Conservation (phyloP, 2,797 vertebrate species). For the Argyrosomus regius region DNA sequence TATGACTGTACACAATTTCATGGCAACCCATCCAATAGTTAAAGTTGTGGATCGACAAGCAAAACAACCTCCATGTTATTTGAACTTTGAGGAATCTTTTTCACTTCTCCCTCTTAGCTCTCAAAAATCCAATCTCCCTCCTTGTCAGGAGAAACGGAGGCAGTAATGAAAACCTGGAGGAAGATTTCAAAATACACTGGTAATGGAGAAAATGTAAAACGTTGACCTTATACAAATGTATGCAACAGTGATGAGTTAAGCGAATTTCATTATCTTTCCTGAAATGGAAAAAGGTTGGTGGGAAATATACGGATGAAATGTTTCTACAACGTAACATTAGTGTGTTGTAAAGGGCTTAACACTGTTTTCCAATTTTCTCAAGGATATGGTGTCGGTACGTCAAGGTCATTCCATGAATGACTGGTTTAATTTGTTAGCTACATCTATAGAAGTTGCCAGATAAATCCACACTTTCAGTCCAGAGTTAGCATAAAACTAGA, state of each 20-base stretch:
- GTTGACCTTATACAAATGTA: slow-evolving; percentile 11
- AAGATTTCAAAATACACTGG: slow-evolving; percentile 6
- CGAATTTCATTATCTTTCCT: slow-evolving; percentile 24
- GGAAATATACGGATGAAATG: slow-evolving; percentile 10
- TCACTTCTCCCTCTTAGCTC: not conserved
- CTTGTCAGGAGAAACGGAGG: not conserved
- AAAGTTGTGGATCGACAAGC: not conserved
- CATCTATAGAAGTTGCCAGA: not conserved
- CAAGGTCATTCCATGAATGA: not conserved
- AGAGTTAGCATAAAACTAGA: not conserved
- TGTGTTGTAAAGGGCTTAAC: not conserved
- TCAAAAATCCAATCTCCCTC: slow-evolving; percentile 13
- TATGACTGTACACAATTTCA: not conserved
- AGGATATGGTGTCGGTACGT: not conserved
- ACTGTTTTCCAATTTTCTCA: not conserved
- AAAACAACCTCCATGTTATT: not conserved
- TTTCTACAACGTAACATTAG: slow-evolving; percentile 4
- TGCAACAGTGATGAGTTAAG: slow-evolving; percentile 14
- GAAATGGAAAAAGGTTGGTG: slow-evolving; percentile 4
- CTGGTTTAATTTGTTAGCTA: not conserved
- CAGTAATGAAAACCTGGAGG: slow-evolving; percentile 3
- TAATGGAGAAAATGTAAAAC: not conserved
- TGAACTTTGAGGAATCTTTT: not conserved
- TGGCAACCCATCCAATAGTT: not conserved
- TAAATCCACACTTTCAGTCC: not conserved